Percentiles rank a stretch among this genome's conserved stretches.
These are phyloP conservation scores for Girardinichthys multiradiatus DNA, from an alignment of 2,113 vertebrate species.

Conservation along the genomic window DNA sequence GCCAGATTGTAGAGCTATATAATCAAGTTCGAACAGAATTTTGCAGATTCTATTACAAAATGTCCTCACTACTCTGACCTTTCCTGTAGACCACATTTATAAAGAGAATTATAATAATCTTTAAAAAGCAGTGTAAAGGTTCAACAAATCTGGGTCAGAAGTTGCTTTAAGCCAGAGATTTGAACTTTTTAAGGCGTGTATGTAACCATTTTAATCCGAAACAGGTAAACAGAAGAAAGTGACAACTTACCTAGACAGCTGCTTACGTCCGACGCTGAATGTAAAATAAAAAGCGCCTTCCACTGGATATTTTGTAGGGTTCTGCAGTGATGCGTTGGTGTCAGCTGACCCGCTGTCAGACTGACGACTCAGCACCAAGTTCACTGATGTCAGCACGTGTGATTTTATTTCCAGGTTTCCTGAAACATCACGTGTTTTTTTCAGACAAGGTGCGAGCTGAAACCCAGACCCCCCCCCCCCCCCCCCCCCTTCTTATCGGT, in stretches of 20 bases:
- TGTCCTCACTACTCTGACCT: too few species aligned
- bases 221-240: background rate
- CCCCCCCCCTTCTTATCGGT: too few species aligned
- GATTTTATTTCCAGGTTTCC: background rate
- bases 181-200: background rate
- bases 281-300: background rate
- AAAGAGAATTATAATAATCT: background rate
- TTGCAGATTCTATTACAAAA: background rate
- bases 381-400: constrained; percentile 23
- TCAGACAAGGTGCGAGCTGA: background rate
- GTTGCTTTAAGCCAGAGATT: background rate
- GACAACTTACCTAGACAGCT: constrained; percentile 31
- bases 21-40: too few species aligned
- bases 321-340: background rate
- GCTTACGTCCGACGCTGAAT: background rate
- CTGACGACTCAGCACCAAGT: constrained; percentile 42
- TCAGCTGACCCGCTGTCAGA: constrained; percentile 48
- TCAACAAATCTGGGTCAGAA: background rate
- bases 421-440: constrained; percentile 8
- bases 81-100: too few species aligned
- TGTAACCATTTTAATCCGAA: too few species aligned
- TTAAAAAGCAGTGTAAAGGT: background rate
- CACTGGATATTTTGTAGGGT: background rate
- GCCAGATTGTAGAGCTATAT: too few species aligned
- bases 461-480: too few species aligned